These are phyloP conservation scores for Apotomis capreana DNA, from an alignment of 2,888 invertebrate genomes.

Conservation along the genomic window DNA sequence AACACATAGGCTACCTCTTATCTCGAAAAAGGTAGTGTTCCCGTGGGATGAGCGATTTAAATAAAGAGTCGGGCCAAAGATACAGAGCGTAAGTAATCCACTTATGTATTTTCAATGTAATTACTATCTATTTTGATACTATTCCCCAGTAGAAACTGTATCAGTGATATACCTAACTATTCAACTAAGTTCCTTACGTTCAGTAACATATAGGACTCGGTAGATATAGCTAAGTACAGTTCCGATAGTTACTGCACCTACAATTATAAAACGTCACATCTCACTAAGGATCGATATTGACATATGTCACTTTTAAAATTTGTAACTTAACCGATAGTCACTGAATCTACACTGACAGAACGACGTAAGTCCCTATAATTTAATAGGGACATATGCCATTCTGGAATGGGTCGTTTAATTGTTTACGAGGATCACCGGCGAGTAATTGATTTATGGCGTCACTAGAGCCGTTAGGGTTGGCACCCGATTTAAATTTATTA, in stretches of 20 bases:
- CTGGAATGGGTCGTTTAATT: not conserved
- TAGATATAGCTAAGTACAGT: not conserved
- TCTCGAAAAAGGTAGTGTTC: too few relatives aligned
- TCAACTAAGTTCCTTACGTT: too few relatives aligned
- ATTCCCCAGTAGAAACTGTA: too few relatives aligned
- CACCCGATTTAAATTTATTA: not conserved
- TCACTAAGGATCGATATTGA: not conserved
- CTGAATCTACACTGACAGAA: not conserved
- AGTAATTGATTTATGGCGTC: slow-evolving; percentile 14
- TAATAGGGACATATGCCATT: not conserved
- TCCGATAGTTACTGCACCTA: not conserved
- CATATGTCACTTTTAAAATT: not conserved
- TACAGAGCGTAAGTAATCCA: too few relatives aligned
- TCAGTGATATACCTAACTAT: too few relatives aligned
- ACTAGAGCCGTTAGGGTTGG: slow-evolving; percentile 11
- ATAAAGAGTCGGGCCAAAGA: too few relatives aligned
- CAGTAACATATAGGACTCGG: too few relatives aligned
- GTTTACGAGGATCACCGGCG: slow-evolving; percentile 14
- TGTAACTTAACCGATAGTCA: not conserved
- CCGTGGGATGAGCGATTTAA: too few relatives aligned
- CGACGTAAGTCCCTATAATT: not conserved
- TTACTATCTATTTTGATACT: too few relatives aligned
- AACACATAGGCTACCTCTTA: too few relatives aligned
- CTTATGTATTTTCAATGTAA: too few relatives aligned
- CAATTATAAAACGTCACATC: not conserved